phyloP scores from a whole-genome alignment of 2,113 vertebrate genomes.

The Gymnogyps californianus region DNA sequence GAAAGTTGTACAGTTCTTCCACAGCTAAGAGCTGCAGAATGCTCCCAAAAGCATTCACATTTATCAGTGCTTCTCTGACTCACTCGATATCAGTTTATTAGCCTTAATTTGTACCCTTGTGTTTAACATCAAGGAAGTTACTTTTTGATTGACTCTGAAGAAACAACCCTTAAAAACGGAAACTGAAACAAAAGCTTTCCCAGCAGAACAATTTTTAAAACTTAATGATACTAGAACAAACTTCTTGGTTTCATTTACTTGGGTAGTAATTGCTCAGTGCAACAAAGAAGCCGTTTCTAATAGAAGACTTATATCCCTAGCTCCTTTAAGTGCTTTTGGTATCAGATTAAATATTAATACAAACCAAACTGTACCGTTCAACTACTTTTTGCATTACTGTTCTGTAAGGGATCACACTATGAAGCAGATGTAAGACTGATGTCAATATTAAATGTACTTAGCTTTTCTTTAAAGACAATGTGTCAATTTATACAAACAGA shows the following conservation, averaged over 20 bases:
- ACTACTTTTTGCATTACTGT: slow-evolving; percentile 9
- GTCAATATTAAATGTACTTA: slow-evolving; percentile 15
- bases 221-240: slow-evolving; percentile 34
- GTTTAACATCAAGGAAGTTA: slow-evolving; percentile 11
- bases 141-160: slow-evolving; percentile 20
- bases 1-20: not conserved
- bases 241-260: slow-evolving; percentile 50
- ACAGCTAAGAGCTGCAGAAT: not conserved
- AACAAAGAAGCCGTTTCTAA: slow-evolving; percentile 54
- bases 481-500: not conserved
- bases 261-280: slow-evolving; percentile 35
- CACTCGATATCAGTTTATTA: slow-evolving; percentile 41
- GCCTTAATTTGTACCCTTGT: slow-evolving; percentile 35
- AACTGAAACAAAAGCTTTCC: slow-evolving; percentile 26
- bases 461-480: slow-evolving; percentile 21
- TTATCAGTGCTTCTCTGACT: slow-evolving; percentile 14
- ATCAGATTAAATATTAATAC: slow-evolving; percentile 74
- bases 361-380: slow-evolving; percentile 54
- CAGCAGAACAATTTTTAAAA: slow-evolving; percentile 38
- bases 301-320: slow-evolving; percentile 30
- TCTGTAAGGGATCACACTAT: slow-evolving; percentile 9
- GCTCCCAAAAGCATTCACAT: not conserved
- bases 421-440: not conserved
- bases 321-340: slow-evolving; percentile 69
- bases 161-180: slow-evolving; percentile 15